Evolutionary conservation across 2,888 invertebrate genomes (phyloP), one percentile per base, ranked within the genome.

Genomic region (Dendrolimus pini): DNA sequence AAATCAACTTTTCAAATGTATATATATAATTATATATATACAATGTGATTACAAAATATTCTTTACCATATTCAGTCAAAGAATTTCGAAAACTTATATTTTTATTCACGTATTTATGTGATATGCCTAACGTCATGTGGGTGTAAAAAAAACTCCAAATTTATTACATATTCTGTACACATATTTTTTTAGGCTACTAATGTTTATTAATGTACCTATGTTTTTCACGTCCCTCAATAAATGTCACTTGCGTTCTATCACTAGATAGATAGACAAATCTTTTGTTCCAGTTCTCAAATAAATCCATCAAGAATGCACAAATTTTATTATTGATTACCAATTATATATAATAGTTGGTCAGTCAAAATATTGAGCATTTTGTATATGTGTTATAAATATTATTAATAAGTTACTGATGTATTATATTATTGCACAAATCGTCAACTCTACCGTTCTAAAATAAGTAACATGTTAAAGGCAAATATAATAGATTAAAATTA

Each of bases 291-390:
- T 12, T 47, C 2, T 6, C 30, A 47, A 47, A 47, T 47, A 12
- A 47, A 47, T 47, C 12, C 47, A 9, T 9, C 47, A 59, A 59
- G 55, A 57, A 70, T 63, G 65, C 65, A 65, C 65, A 55, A 54
- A 67, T 66, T 67, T 66, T 9, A 47, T 10, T 47, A 9, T 10
- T 47, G 47, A 47, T 77, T 80, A 82, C 69, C 76, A 74, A 75
- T 77, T 75, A 74, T 73, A 76, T 82, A 79, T 82, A 83, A 85
- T 77, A 88, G 82, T 88, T 88, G 88, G 88, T 89, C 89, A 88
- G 89, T 89, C 88, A 84, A 87, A 88, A 87, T 83, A 80, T 83
- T 89, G 89, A 90, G 89, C 89, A 85, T 78, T 78, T 47, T 77
- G 74, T 67, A 72, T 68, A 75, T 77, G 71, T 69, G 69, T 67